Evolutionary conservation across 2,113 vertebrate genomes (phyloP).

Genomic region (Polypterus senegalus): DNA sequence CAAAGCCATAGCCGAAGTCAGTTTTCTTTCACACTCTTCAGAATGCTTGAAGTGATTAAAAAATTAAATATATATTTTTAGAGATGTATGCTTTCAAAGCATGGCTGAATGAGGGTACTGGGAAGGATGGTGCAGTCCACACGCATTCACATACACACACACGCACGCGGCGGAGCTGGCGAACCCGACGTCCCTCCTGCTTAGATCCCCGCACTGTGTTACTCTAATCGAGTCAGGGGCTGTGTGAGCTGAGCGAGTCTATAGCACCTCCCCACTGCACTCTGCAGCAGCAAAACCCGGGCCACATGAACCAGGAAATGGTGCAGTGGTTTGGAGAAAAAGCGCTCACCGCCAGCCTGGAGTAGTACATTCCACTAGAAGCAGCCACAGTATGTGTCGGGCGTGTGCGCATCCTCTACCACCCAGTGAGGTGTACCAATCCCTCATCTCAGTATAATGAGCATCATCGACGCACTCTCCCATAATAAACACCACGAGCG

Average conservation of each 20-base stretch:
- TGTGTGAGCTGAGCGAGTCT: conserved; percentile 37
- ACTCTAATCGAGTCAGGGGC: conserved; percentile 40
- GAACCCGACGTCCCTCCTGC: conserved; percentile 21
- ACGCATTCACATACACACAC: conserved; percentile 37
- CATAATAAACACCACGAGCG: too few species aligned
- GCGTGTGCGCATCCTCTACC: not conserved
- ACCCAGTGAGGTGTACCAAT: too few species aligned
- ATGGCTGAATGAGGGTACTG: conserved; percentile 51
- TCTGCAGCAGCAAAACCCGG: conserved; percentile 51
- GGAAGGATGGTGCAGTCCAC: conserved; percentile 62
- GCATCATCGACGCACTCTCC: too few species aligned
- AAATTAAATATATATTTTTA: conserved; percentile 22
- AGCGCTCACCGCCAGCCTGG: not conserved
- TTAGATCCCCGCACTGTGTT: conserved; percentile 38
- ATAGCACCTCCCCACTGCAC: conserved; percentile 24
- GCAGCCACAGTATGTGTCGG: not conserved
- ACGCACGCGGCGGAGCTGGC: conserved; percentile 16
- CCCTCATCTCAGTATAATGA: too few species aligned
- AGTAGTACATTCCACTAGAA: not conserved
- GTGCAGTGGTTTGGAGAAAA: conserved; percentile 47
- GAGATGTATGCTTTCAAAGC: conserved; percentile 51
- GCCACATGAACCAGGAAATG: conserved; percentile 57
- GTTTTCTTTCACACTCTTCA: conserved; percentile 55
- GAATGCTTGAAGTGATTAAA: conserved; percentile 28
- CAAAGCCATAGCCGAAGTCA: conserved; percentile 73